Evolutionary conservation across 2,888 invertebrate species (phyloP).

Genomic region (Octodonta nipae): DNA sequence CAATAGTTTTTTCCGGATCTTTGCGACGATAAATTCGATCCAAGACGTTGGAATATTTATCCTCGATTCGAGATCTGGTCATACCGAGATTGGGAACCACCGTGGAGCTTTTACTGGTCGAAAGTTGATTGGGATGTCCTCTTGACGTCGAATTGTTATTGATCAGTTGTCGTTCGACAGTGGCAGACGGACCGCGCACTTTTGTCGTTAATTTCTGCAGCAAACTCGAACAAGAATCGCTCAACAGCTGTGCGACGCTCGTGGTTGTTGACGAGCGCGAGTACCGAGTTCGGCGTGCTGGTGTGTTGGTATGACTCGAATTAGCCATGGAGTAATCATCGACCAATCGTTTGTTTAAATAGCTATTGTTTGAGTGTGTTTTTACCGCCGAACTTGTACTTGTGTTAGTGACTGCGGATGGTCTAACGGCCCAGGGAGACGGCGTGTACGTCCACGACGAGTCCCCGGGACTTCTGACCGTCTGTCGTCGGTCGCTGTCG

Average conservation of each 20-base stretch:
- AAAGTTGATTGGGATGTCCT: slow-evolving; percentile 14
- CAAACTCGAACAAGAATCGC: slow-evolving; percentile 75
- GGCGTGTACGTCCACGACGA: slow-evolving; percentile 15
- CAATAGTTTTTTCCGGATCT: slow-evolving; percentile 57
- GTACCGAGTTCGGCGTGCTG: slow-evolving; percentile 48
- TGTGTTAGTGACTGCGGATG: slow-evolving; percentile 13
- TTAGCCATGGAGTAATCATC: slow-evolving; percentile 17
- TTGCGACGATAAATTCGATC: slow-evolving; percentile 54
- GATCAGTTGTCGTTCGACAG: slow-evolving; percentile 28
- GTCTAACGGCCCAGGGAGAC: slow-evolving; percentile 12
- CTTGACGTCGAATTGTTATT: background rate
- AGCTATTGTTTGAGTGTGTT: slow-evolving; percentile 12
- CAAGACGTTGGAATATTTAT: slow-evolving; percentile 64
- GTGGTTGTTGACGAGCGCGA: slow-evolving; percentile 63
- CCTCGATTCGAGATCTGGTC: slow-evolving; percentile 58
- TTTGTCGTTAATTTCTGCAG: slow-evolving; percentile 65
- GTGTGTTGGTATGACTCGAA: slow-evolving; percentile 9
- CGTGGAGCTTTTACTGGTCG: slow-evolving; percentile 25
- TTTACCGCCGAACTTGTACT: slow-evolving; percentile 13
- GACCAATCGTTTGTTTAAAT: too few relatives aligned
- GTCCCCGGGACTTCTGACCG: slow-evolving; percentile 12
- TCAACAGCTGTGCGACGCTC: slow-evolving; percentile 73
- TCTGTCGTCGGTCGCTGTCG: slow-evolving; percentile 22
- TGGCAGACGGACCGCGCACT: slow-evolving; percentile 59
- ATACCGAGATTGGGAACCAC: slow-evolving; percentile 30